These are phyloP conservation scores for Phylloscopus whistleri DNA, from an alignment of 2,113 vertebrate species.

Conservation along the genomic window DNA sequence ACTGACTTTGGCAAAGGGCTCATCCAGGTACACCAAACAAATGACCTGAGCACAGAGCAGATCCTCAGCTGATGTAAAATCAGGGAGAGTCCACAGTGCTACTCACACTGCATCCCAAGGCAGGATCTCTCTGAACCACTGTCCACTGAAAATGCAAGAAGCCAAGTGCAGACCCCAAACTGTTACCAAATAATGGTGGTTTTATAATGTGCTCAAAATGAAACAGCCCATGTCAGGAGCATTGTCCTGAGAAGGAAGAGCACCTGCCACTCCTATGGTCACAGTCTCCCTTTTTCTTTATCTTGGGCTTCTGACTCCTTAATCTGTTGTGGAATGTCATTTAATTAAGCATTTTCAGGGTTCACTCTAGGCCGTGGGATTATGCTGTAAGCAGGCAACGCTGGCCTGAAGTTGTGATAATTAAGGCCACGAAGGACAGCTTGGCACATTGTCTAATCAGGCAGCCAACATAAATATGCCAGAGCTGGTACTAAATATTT, in stretches of 20 bases:
- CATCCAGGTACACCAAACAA: background rate
- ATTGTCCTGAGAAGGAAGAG: background rate
- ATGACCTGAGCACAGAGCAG: background rate
- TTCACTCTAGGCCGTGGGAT: constrained; percentile 66
- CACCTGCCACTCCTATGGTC: constrained; percentile 23
- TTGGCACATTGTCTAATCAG: constrained; percentile 54
- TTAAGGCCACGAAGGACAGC: constrained; percentile 62
- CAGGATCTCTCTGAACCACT: background rate
- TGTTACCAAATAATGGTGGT: background rate
- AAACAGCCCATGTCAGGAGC: background rate
- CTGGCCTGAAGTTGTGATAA: constrained; percentile 58
- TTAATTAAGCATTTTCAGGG: constrained; percentile 67
- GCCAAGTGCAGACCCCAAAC: background rate
- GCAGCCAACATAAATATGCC: constrained; percentile 57
- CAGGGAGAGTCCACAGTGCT: background rate
- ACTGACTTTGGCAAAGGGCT: background rate
- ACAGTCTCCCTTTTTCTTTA: constrained; percentile 35
- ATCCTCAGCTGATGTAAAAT: background rate
- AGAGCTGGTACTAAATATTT: constrained; percentile 39
- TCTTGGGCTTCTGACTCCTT: constrained; percentile 56
- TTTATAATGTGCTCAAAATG: background rate
- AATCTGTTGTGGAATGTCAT: constrained; percentile 66
- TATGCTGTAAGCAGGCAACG: constrained; percentile 40
- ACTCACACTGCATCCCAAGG: background rate
- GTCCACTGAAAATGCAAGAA: background rate